A percentile compares a stretch with the other conserved stretches of the same genome.
phyloP scores from a whole-genome alignment of 2,888 invertebrate species.

The Desoria tigrina region DNA sequence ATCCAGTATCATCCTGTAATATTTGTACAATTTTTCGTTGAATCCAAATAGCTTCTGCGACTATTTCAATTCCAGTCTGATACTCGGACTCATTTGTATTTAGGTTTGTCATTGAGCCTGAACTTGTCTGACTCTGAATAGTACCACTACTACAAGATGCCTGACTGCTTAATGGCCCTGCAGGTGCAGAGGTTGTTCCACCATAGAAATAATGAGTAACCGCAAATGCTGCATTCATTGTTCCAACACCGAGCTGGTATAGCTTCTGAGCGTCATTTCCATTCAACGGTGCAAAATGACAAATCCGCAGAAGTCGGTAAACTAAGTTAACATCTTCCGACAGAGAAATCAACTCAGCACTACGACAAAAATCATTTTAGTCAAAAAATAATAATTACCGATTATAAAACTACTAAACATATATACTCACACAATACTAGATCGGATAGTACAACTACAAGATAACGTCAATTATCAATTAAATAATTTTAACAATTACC shows the following conservation, averaged over 20 bases:
- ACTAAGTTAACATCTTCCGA: constrained; percentile 52
- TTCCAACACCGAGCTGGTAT: constrained; percentile 42
- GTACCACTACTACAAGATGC: neutral
- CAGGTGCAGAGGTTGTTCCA: constrained; percentile 15
- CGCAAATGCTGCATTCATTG: constrained; percentile 48
- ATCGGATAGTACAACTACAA: no score
- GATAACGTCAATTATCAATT: neutral
- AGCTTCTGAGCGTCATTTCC: constrained; percentile 45
- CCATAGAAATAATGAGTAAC: constrained; percentile 46
- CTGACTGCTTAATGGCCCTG: neutral
- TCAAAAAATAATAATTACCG: no score
- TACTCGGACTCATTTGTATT: constrained; percentile 43
- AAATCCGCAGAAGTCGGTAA: constrained; percentile 45
- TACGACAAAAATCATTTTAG: neutral
- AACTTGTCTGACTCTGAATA: neutral
- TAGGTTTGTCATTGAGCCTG: constrained; percentile 20
- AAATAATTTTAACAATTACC: constrained; percentile 34
- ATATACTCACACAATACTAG: neutral
- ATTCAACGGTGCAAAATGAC: constrained; percentile 46
- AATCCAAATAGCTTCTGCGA: constrained; percentile 52
- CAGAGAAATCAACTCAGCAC: constrained; percentile 29
- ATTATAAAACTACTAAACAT: constrained; percentile 1
- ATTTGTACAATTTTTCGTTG: constrained; percentile 48
- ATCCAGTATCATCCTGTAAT: constrained; percentile 47
- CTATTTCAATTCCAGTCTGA: constrained; percentile 46